Conservation (phyloP, 92 coral and sea anemone genomes). For the Zoanthus solanderi region DNA sequence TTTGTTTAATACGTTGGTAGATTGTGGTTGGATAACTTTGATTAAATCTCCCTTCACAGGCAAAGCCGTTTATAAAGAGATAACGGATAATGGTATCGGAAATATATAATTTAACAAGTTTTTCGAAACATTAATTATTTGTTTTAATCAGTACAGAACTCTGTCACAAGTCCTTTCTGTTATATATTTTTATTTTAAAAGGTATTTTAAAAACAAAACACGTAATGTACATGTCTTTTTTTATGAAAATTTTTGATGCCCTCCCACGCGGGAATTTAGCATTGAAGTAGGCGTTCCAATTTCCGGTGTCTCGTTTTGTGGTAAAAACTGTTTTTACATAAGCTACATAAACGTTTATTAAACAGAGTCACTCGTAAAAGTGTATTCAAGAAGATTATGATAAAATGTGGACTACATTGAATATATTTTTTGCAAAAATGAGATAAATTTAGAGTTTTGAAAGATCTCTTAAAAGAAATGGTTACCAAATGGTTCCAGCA, state of each 20-base stretch:
- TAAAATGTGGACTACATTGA: background rate
- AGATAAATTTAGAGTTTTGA: background rate
- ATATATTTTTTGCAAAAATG: background rate
- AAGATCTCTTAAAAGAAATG: background rate
- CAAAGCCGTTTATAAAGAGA: background rate
- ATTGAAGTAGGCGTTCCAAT: background rate
- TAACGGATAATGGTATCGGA: background rate
- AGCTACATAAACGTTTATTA: background rate
- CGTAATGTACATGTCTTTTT: background rate
- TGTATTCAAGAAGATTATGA: background rate
- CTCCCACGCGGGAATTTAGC: constrained; percentile 25
- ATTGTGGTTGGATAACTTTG: too few species aligned
- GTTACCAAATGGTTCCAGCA: background rate
- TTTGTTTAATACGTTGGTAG: background rate
- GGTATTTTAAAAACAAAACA: background rate
- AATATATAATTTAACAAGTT: background rate
- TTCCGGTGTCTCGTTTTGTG: constrained; percentile 29
- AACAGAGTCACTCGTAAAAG: background rate
- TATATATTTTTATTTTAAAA: background rate
- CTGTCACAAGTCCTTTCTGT: background rate
- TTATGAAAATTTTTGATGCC: background rate
- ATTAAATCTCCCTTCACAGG: too few species aligned
- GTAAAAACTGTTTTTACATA: background rate
- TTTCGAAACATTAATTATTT: background rate
- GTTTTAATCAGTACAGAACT: background rate